phyloP scores from a whole-genome alignment of 2,113 vertebrate species.

The Meriones unguiculatus region DNA sequence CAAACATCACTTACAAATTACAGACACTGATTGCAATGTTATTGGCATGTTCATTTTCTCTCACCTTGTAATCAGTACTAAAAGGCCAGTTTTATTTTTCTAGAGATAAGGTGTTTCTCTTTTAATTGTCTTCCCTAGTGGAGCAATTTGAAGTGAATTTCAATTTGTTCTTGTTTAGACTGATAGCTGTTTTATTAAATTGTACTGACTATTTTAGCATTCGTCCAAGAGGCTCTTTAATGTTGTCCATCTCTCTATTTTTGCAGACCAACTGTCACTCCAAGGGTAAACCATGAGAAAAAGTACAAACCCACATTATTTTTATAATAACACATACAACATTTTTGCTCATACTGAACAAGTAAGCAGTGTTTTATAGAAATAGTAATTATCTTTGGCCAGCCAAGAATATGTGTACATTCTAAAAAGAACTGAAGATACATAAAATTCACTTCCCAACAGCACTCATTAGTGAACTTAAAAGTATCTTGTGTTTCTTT shows the following conservation, averaged over 20 bases:
- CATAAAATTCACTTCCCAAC: slow-evolving; percentile 6
- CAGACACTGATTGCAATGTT: slow-evolving; percentile 31
- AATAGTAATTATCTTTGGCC: slow-evolving; percentile 46
- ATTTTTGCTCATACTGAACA: background rate
- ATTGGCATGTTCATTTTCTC: slow-evolving; percentile 61
- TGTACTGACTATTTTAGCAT: slow-evolving; percentile 79
- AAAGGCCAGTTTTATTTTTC: slow-evolving; percentile 72
- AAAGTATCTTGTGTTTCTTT: background rate
- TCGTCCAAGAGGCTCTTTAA: slow-evolving; percentile 68
- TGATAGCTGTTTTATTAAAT: slow-evolving; percentile 86
- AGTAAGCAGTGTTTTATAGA: slow-evolving; percentile 37
- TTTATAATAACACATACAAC: slow-evolving; percentile 54
- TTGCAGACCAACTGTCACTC: slow-evolving; percentile 66
- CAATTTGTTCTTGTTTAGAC: slow-evolving; percentile 88
- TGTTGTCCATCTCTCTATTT: slow-evolving; percentile 72
- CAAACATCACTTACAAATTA: slow-evolving; percentile 53
- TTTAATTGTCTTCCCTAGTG: slow-evolving; percentile 86
- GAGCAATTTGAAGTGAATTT: slow-evolving; percentile 86
- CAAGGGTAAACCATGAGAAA: slow-evolving; percentile 13
- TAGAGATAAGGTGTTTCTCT: slow-evolving; percentile 84
- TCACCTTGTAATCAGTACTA: slow-evolving; percentile 62
- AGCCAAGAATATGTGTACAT: slow-evolving; percentile 27
- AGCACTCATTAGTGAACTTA: slow-evolving; percentile 16
- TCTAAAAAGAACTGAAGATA: slow-evolving; percentile 30
- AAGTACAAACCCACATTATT: slow-evolving; percentile 38